A percentile compares a stretch with the other conserved stretches of the same genome.
Evolutionary conservation across 2,888 invertebrate species (phyloP).

Genomic region (Smittia aterrima): DNA sequence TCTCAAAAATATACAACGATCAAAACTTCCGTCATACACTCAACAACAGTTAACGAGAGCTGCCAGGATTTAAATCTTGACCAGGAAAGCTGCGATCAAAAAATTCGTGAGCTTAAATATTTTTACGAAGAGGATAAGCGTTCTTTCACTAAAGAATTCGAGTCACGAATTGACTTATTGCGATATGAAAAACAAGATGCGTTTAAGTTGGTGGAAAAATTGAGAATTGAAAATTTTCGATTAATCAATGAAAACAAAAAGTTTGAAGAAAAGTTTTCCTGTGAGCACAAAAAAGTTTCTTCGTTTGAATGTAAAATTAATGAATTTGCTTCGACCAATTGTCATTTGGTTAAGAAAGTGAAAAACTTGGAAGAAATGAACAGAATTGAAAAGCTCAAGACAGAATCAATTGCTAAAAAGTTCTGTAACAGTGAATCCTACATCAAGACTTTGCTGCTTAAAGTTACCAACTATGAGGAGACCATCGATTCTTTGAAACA

Average conservation of each 20-base stretch:
- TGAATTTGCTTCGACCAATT: conserved; percentile 3
- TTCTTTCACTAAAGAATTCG: conserved; percentile 11
- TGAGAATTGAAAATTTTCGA: conserved; percentile 10
- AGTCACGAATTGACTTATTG: conserved; percentile 4
- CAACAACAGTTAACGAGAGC: not conserved
- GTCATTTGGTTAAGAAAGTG: conserved; percentile 9
- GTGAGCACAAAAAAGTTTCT: not conserved
- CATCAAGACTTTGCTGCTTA: not conserved
- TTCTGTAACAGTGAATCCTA: not conserved
- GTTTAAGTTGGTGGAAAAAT: not conserved
- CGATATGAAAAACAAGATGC: conserved; percentile 5
- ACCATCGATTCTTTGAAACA: not conserved
- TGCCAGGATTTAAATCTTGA: not conserved
- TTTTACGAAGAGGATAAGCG: conserved; percentile 15
- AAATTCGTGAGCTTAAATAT: conserved; percentile 1
- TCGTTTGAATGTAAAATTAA: not conserved
- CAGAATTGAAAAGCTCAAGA: not conserved
- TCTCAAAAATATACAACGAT: not conserved
- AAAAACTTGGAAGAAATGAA: not conserved
- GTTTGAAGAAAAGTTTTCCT: not conserved
- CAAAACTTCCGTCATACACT: not conserved
- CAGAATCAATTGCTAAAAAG: not conserved
- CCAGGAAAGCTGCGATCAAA: not conserved
- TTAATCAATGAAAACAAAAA: not conserved
- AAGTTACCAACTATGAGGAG: not conserved